phyloP scores from a whole-genome alignment of 2,113 vertebrate species.

The Cyphotilapia sp. region DNA sequence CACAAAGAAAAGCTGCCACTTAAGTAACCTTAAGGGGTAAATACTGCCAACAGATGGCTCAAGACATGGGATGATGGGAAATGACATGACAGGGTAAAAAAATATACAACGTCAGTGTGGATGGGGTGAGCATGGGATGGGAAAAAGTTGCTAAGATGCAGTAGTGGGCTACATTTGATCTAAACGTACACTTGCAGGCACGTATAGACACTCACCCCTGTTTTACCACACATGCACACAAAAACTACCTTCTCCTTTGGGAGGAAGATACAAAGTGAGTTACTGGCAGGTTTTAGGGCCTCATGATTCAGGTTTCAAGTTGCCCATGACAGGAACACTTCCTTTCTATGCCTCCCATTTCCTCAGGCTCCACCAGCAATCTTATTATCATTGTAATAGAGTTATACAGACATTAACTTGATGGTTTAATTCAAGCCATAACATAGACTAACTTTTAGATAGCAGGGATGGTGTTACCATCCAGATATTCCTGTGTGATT shows the following conservation, averaged over 20 bases:
- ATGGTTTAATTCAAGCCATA: not conserved
- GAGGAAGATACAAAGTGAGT: not conserved
- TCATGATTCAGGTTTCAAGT: slow-evolving; percentile 1
- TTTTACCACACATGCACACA: not conserved
- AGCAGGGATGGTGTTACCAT: not conserved
- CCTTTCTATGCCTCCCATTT: not conserved
- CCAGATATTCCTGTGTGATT: not conserved
- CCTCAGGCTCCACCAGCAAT: slow-evolving; percentile 8
- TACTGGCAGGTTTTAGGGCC: not conserved
- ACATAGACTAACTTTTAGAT: not conserved
- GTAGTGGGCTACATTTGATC: not conserved
- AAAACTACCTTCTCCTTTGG: not conserved
- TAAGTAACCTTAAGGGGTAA: slow-evolving; percentile 8
- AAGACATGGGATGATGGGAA: not conserved
- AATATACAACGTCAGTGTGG: not conserved
- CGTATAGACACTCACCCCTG: not conserved
- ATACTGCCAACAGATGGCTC: not conserved
- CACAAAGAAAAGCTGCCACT: slow-evolving; percentile 6
- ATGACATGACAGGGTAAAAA: not conserved
- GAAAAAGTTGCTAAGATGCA: not conserved
- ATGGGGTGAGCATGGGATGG: not conserved
- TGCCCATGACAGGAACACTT: not conserved
- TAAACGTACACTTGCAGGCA: not conserved
- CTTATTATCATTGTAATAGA: not conserved
- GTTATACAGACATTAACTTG: not conserved